Evolutionary conservation across 2,113 vertebrate genomes (phyloP).

Genomic region (Nyctibius bracteatus): DNA sequence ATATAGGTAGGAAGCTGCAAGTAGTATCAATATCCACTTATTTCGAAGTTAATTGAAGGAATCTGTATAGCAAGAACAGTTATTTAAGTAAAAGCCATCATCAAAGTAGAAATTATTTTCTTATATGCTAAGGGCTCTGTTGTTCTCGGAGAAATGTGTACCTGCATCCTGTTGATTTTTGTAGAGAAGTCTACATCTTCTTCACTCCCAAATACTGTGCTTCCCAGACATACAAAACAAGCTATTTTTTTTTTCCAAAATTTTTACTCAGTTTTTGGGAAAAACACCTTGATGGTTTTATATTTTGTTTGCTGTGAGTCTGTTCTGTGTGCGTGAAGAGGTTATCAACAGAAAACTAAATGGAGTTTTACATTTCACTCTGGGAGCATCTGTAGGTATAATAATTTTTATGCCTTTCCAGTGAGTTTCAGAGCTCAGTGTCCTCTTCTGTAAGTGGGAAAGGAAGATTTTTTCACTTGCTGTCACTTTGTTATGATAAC

Average conservation of each 20-base stretch:
- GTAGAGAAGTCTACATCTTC: background rate
- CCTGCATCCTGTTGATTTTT: background rate
- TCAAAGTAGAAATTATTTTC: background rate
- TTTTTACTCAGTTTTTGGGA: background rate
- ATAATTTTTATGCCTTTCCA: background rate
- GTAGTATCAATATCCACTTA: background rate
- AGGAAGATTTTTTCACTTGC: background rate
- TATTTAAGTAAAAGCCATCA: background rate
- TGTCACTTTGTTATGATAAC: background rate
- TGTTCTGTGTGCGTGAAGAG: background rate
- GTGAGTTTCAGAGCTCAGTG: background rate
- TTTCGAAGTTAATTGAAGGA: background rate
- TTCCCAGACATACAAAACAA: background rate
- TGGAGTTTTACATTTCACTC: background rate
- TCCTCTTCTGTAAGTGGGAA: background rate
- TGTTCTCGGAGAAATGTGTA: background rate
- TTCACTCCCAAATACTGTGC: background rate
- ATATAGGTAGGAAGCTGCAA: background rate
- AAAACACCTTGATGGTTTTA: background rate
- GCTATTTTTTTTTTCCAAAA: background rate
- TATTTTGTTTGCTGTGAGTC: background rate
- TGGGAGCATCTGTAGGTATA: background rate
- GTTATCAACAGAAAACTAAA: background rate
- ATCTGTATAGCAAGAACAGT: background rate
- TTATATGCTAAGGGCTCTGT: background rate